phyloP scores from a whole-genome alignment of 1,140 invertebrate genomes.

The Tenebrio molitor region DNA sequence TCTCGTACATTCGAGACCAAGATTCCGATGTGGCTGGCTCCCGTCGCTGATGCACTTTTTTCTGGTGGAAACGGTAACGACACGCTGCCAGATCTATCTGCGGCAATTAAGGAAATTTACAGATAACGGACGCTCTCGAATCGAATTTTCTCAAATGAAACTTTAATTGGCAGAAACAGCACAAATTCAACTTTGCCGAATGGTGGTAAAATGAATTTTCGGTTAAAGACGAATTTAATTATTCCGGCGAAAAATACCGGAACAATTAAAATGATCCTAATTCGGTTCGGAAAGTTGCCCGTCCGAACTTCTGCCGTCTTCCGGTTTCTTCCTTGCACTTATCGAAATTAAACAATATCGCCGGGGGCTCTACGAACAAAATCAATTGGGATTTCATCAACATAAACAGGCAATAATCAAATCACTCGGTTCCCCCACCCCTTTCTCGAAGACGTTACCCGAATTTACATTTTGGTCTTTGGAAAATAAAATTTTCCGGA shows the following conservation, averaged over 20 bases:
- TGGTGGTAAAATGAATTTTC: conserved; percentile 5
- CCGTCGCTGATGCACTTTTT: conserved; percentile 25
- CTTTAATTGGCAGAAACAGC: conserved; percentile 36
- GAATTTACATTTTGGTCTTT: no score
- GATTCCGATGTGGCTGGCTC: neutral
- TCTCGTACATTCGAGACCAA: conserved; percentile 27
- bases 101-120: conserved; percentile 24
- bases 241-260: neutral
- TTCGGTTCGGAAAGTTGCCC: conserved; percentile 2
- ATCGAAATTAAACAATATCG: neutral
- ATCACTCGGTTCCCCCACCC: no score
- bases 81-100: neutral
- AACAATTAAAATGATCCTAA: conserved; percentile 28
- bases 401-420: neutral
- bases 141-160: conserved; percentile 30
- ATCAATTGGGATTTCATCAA: neutral
- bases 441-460: no score
- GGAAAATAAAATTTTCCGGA: no score
- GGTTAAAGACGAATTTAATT: conserved; percentile 14
- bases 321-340: neutral
- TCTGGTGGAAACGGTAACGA: neutral
- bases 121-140: conserved; percentile 4
- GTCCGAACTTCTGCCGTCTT: neutral
- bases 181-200: neutral
- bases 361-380: neutral